These are phyloP conservation scores for Melipona beecheii DNA, from an alignment of 2,888 invertebrate genomes.

Conservation along the genomic window DNA sequence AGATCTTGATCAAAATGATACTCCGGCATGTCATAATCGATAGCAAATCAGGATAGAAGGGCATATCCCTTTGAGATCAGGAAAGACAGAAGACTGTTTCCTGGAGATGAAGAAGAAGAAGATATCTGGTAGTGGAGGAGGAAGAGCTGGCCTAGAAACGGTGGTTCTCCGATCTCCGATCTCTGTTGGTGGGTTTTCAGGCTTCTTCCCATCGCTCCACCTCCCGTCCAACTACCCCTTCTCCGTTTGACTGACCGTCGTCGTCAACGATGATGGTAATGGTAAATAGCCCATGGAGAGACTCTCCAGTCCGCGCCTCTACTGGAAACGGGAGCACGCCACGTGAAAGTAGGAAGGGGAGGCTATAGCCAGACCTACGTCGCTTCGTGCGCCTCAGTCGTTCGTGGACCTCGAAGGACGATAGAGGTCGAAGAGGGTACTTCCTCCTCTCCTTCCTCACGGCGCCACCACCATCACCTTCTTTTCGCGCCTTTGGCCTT, in stretches of 20 bases:
- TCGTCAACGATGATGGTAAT: constrained; percentile 76
- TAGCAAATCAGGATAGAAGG: background rate
- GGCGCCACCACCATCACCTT: constrained; percentile 43
- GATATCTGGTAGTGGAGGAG: constrained; percentile 38
- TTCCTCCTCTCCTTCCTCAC: constrained; percentile 72
- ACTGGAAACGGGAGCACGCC: constrained; percentile 83
- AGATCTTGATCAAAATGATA: too few relatives aligned
- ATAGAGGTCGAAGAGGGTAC: constrained; percentile 83
- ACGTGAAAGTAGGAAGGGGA: constrained; percentile 81
- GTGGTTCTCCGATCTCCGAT: constrained; percentile 53
- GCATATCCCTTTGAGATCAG: background rate
- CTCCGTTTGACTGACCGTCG: constrained; percentile 57
- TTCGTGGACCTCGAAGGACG: constrained; percentile 84
- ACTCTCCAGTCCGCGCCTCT: constrained; percentile 72
- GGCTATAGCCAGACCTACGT: constrained; percentile 81
- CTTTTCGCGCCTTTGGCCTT: constrained; percentile 30
- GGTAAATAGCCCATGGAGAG: constrained; percentile 76
- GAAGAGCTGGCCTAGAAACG: constrained; percentile 73
- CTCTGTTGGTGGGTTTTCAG: constrained; percentile 57
- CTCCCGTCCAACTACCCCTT: constrained; percentile 18
- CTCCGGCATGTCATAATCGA: background rate
- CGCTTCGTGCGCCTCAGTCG: constrained; percentile 82
- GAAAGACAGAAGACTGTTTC: constrained; percentile 3
- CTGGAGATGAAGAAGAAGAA: constrained; percentile 25
- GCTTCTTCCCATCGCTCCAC: constrained; percentile 48